phyloP scores from a whole-genome alignment of 2,113 vertebrate species.

The Callospermophilus lateralis region DNA sequence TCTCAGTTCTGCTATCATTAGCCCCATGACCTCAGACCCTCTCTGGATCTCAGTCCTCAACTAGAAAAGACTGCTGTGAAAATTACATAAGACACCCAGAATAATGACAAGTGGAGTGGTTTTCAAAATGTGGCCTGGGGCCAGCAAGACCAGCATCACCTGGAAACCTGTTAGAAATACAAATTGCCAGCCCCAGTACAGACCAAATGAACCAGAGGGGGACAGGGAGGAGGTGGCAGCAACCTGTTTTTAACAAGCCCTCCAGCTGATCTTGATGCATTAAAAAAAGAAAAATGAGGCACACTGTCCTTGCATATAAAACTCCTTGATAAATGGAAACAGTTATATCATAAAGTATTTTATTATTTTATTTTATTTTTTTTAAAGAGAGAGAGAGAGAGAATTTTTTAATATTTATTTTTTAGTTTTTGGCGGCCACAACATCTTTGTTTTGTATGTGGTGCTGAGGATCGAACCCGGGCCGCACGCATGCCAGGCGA shows the following conservation, averaged over 20 bases:
- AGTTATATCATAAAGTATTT: background rate
- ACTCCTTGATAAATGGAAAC: background rate
- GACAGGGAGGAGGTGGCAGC: background rate
- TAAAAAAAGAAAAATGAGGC: background rate
- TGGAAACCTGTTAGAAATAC: background rate
- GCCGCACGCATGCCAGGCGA: too few relatives aligned
- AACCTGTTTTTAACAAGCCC: background rate
- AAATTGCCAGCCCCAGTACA: background rate
- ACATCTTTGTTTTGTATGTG: too few relatives aligned
- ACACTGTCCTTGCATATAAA: background rate
- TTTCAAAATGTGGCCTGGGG: background rate
- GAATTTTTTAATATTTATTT: too few relatives aligned
- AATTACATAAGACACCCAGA: background rate
- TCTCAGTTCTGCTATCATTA: background rate
- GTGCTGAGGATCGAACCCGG: too few relatives aligned
- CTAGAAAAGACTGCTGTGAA: background rate
- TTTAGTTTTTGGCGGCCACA: too few relatives aligned
- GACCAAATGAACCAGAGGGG: background rate
- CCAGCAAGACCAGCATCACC: background rate
- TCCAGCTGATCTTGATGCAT: background rate
- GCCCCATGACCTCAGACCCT: background rate
- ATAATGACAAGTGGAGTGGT: background rate
- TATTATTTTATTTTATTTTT: too few relatives aligned
- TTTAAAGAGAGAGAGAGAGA: too few relatives aligned
- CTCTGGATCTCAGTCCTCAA: background rate